Conservation (phyloP, 2,888 invertebrate species). For the Fissipunctia ypsillon region DNA sequence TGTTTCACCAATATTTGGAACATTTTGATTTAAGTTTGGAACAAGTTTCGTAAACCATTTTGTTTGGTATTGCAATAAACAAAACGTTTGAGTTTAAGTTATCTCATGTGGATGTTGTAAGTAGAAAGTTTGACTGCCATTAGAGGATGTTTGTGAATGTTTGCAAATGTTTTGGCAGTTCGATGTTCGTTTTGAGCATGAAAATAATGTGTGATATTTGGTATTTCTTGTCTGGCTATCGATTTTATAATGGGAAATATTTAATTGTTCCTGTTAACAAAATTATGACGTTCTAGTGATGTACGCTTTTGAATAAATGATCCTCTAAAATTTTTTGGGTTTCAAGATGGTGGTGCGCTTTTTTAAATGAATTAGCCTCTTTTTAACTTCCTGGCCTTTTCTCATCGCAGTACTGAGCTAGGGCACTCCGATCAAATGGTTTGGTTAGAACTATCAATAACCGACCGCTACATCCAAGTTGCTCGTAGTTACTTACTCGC, state of each 20-base stretch:
- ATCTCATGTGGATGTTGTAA: slow-evolving; percentile 26
- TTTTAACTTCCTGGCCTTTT: background rate
- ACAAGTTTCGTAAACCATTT: slow-evolving; percentile 48
- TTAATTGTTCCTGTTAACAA: too few species aligned
- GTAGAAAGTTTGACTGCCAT: slow-evolving; percentile 37
- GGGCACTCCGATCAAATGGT: background rate
- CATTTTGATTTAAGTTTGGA: slow-evolving; percentile 27
- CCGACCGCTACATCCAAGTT: background rate
- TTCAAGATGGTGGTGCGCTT: background rate
- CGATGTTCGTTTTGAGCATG: background rate
- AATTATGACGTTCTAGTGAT: background rate
- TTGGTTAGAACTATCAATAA: background rate
- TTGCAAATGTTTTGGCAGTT: slow-evolving; percentile 27
- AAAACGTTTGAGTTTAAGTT: slow-evolving; percentile 37
- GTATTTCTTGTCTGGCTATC: too few species aligned
- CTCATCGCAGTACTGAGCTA: background rate
- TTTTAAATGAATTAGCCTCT: background rate
- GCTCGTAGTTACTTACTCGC: background rate
- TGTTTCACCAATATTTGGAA: slow-evolving; percentile 15
- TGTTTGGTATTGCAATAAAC: slow-evolving; percentile 52
- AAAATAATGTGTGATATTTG: background rate
- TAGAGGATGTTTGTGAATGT: slow-evolving; percentile 18
- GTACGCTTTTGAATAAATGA: background rate
- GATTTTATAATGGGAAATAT: too few species aligned
- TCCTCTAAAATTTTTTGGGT: background rate